Conservation (phyloP, 1,140 invertebrate species). For the Cardiocondyla obscurior region DNA sequence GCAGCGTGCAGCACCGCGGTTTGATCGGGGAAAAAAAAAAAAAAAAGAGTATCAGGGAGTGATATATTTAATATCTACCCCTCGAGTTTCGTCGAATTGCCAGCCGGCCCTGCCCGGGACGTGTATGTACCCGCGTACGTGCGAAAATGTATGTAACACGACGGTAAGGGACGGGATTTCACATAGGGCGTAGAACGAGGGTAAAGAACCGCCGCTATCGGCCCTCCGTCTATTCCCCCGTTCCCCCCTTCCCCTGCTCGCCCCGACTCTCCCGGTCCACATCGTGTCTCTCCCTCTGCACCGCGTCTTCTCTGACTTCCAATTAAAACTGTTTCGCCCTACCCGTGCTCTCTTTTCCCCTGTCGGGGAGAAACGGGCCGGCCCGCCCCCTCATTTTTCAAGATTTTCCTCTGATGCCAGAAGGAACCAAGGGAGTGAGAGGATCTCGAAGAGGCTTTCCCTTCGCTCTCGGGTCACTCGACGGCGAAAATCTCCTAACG, state of each 20-base stretch:
- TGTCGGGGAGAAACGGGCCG: not conserved
- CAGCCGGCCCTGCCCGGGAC: constrained; percentile 17
- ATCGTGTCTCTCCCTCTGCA: constrained; percentile 6
- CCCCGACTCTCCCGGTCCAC: not conserved
- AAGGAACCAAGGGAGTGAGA: constrained; percentile 24
- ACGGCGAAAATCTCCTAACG: constrained; percentile 68
- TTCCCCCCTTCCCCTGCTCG: not conserved
- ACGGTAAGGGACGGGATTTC: constrained; percentile 29
- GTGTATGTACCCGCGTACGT: constrained; percentile 23
- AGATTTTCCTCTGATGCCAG: constrained; percentile 69
- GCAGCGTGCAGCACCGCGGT: not conserved
- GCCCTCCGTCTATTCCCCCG: constrained; percentile 18
- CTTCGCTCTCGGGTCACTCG: constrained; percentile 51
- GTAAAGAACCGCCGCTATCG: constrained; percentile 63
- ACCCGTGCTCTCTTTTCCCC: constrained; percentile 36
- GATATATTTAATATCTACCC: not conserved
- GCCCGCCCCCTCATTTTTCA: constrained; percentile 68
- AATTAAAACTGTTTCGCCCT: constrained; percentile 77
- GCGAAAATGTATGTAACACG: constrained; percentile 62
- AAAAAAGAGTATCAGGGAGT: not conserved
- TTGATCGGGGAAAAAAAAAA: no score
- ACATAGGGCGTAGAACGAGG: constrained; percentile 54
- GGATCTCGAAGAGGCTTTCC: constrained; percentile 44
- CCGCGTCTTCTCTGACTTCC: constrained; percentile 63
- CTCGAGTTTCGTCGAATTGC: not conserved